phyloP scores from a whole-genome alignment of 2,888 invertebrate species.

The Bibio marci region DNA sequence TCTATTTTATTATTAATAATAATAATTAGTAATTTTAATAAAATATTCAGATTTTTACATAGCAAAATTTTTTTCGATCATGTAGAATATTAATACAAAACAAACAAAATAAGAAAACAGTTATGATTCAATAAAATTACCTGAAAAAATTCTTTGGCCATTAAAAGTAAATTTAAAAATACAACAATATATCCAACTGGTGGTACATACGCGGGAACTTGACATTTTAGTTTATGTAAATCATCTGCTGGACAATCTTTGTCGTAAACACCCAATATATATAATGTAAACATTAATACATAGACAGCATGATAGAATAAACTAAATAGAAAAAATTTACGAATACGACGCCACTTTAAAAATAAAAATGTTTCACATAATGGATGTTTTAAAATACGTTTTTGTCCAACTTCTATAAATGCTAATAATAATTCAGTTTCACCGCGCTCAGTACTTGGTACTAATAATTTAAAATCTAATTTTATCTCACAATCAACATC shows the following conservation, averaged over 20 bases:
- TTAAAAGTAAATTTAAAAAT: conserved; percentile 41
- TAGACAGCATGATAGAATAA: conserved; percentile 60
- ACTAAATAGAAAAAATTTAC: conserved; percentile 66
- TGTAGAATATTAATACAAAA: too few species aligned
- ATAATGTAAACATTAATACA: conserved; percentile 55
- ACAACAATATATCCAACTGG: conserved; percentile 41
- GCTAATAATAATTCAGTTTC: conserved; percentile 54
- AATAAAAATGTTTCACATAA: conserved; percentile 70
- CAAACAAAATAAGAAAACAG: too few species aligned
- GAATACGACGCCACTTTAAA: conserved; percentile 65
- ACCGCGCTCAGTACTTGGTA: conserved; percentile 42
- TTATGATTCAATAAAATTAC: too few species aligned
- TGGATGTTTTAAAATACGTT: conserved; percentile 64
- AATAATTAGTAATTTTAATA: too few species aligned
- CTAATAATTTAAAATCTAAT: conserved; percentile 42
- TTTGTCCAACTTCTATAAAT: conserved; percentile 64
- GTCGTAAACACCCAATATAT: conserved; percentile 40
- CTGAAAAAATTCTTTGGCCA: conserved; percentile 49
- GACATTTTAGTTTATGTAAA: conserved; percentile 15
- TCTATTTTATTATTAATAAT: too few species aligned
- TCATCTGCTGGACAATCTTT: conserved; percentile 16
- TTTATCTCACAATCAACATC: conserved; percentile 73
- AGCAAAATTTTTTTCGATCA: too few species aligned
- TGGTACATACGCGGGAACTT: conserved; percentile 19
- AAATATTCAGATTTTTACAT: too few species aligned